Evolutionary conservation across 2,113 vertebrate genomes (phyloP).

Genomic region (Planiliza haematocheilus): DNA sequence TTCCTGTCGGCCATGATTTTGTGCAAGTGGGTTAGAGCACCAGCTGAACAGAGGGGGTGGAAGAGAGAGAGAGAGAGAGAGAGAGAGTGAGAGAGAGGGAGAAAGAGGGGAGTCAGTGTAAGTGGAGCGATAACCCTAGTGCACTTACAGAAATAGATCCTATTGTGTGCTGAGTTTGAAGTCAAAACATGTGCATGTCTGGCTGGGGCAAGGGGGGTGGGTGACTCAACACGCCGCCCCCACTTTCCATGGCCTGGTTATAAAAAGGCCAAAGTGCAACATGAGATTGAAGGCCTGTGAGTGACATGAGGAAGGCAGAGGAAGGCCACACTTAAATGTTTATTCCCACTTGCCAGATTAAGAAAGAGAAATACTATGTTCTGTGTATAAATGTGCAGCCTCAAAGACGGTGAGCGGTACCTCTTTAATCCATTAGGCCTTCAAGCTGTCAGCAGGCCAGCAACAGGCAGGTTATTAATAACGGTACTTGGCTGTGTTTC

Average conservation of each 20-base stretch:
- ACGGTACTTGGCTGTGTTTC: conserved; percentile 51
- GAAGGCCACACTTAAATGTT: background rate
- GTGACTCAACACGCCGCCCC: conserved; percentile 49
- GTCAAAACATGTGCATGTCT: conserved; percentile 59
- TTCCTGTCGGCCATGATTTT: conserved; percentile 78
- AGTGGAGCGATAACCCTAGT: conserved; percentile 71
- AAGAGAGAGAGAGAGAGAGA: conserved; percentile 1
- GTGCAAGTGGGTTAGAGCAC: conserved; percentile 46
- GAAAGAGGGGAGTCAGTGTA: conserved; percentile 3
- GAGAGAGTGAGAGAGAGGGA: conserved; percentile 28
- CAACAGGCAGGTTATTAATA: conserved; percentile 84
- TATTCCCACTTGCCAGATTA: conserved; percentile 8
- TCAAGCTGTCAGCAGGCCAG: conserved; percentile 70
- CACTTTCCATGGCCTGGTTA: conserved; percentile 62
- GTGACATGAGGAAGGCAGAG: background rate
- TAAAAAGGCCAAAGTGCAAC: conserved; percentile 71
- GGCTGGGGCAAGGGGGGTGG: conserved; percentile 28
- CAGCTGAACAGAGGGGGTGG: conserved; percentile 37
- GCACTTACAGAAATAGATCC: conserved; percentile 76
- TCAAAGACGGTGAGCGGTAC: conserved; percentile 2
- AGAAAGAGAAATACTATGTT: background rate
- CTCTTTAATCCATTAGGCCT: conserved; percentile 51
- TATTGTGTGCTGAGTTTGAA: conserved; percentile 69
- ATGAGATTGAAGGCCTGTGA: conserved; percentile 16
- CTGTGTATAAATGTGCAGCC: background rate